Conservation (phyloP, 2,888 invertebrate genomes). For the Serripes groenlandicus region DNA sequence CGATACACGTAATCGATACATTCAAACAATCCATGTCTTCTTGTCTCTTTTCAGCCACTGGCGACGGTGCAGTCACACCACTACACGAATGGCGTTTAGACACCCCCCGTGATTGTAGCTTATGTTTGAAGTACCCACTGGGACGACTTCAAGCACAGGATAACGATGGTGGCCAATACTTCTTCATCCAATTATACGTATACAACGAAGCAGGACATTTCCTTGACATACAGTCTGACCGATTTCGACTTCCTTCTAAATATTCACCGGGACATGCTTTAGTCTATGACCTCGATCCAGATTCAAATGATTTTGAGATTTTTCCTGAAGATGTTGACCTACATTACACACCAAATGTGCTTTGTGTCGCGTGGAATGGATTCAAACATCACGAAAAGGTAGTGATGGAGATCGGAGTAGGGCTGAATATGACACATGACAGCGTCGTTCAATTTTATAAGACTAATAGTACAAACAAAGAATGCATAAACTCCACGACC, state of each 20-base stretch:
- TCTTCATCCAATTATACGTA: slow-evolving; percentile 34
- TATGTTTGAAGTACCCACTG: slow-evolving; percentile 34
- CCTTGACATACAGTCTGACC: slow-evolving; percentile 23
- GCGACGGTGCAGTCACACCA: neutral
- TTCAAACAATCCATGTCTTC: too few species aligned
- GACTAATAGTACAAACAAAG: neutral
- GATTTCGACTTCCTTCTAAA: slow-evolving; percentile 51
- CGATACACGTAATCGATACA: too few species aligned
- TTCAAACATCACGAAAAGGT: slow-evolving; percentile 39
- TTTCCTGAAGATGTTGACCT: slow-evolving; percentile 12
- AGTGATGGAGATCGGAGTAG: slow-evolving; percentile 25
- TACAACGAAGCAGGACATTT: slow-evolving; percentile 57
- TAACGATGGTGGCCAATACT: slow-evolving; percentile 25
- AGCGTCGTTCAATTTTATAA: slow-evolving; percentile 3
- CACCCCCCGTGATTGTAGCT: neutral
- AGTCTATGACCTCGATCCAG: slow-evolving; percentile 51
- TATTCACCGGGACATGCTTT: slow-evolving; percentile 58
- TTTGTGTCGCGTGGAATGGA: slow-evolving; percentile 34
- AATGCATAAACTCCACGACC: slow-evolving; percentile 8
- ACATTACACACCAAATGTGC: slow-evolving; percentile 20
- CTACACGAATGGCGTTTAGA: slow-evolving; percentile 23
- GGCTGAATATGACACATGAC: neutral
- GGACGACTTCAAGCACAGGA: slow-evolving; percentile 33
- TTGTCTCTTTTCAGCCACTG: neutral
- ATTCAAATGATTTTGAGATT: neutral